Percentiles rank a stretch among this genome's conserved stretches.
These are phyloP conservation scores for Echeneis naucrates DNA, from an alignment of 2,797 vertebrate species.

Conservation along the genomic window DNA sequence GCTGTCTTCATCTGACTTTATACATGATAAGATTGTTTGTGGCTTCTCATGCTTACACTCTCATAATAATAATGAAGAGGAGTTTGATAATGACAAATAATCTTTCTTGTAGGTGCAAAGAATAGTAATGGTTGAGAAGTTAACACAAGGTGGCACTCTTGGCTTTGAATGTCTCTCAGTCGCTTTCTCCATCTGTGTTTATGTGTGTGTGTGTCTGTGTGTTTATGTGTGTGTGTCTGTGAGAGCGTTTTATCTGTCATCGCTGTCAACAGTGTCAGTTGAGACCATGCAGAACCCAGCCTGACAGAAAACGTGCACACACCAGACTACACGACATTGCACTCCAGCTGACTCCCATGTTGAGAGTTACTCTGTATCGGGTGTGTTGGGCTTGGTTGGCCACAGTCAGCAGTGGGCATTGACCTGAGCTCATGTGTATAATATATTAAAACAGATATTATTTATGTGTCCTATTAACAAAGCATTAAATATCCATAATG, in stretches of 20 bases:
- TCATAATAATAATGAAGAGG: neutral
- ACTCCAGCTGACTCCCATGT: slow-evolving; percentile 12
- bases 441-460: slow-evolving; percentile 48
- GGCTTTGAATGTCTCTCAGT: neutral
- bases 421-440: slow-evolving; percentile 21
- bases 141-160: slow-evolving; percentile 75
- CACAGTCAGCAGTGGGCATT: slow-evolving; percentile 20
- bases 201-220: slow-evolving; percentile 21
- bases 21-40: neutral
- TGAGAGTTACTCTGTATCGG: slow-evolving; percentile 3
- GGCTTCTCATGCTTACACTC: neutral
- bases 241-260: slow-evolving; percentile 39
- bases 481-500: slow-evolving; percentile 16
- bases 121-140: neutral
- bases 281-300: slow-evolving; percentile 46
- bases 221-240: slow-evolving; percentile 2
- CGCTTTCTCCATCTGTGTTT: slow-evolving; percentile 2
- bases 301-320: slow-evolving; percentile 24
- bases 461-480: slow-evolving; percentile 8
- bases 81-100: neutral
- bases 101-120: neutral
- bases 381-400: slow-evolving; percentile 27
- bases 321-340: neutral
- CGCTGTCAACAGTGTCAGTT: slow-evolving; percentile 58
- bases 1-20: neutral